Evolutionary conservation across 2,888 invertebrate genomes (phyloP).

Genomic region (Barypeithes pellucidus): DNA sequence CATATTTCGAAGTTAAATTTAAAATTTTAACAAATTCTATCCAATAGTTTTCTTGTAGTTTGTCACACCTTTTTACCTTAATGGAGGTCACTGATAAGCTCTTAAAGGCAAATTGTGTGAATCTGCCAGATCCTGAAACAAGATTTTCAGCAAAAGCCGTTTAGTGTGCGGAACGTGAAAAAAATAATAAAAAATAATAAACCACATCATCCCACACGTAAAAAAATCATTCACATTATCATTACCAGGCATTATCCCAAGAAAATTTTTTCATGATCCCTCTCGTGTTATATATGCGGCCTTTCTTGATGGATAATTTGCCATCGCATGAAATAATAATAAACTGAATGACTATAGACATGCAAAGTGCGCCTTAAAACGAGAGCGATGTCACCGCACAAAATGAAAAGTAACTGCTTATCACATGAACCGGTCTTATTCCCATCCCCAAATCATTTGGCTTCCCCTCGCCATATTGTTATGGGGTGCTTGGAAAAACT

Average conservation of each 20-base stretch:
- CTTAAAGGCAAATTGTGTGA: too few relatives aligned
- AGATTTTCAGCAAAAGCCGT: too few relatives aligned
- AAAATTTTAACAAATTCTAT: too few relatives aligned
- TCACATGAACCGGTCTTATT: conserved; percentile 53
- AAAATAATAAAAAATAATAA: too few relatives aligned
- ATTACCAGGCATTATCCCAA: not conserved
- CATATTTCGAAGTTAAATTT: too few relatives aligned
- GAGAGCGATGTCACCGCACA: conserved; percentile 55
- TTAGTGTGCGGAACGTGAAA: too few relatives aligned
- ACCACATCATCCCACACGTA: too few relatives aligned
- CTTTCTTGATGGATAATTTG: conserved; percentile 66
- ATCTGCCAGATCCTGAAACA: too few relatives aligned
- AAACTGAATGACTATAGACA: conserved; percentile 60
- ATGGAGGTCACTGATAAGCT: too few relatives aligned
- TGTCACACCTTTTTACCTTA: too few relatives aligned
- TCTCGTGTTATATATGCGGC: conserved; percentile 42
- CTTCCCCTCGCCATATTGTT: conserved; percentile 28
- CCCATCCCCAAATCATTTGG: conserved; percentile 27
- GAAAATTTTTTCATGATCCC: not conserved
- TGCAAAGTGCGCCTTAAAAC: conserved; percentile 59
- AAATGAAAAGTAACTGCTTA: conserved; percentile 63
- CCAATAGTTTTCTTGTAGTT: too few relatives aligned
- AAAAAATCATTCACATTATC: conserved; percentile 17
- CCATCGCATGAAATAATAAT: conserved; percentile 68
- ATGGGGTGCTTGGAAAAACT: conserved; percentile 55